A percentile compares a stretch with the other conserved stretches of the same genome.
Conservation (phyloP, 2,113 vertebrate species). For the Saguinus imperator region DNA sequence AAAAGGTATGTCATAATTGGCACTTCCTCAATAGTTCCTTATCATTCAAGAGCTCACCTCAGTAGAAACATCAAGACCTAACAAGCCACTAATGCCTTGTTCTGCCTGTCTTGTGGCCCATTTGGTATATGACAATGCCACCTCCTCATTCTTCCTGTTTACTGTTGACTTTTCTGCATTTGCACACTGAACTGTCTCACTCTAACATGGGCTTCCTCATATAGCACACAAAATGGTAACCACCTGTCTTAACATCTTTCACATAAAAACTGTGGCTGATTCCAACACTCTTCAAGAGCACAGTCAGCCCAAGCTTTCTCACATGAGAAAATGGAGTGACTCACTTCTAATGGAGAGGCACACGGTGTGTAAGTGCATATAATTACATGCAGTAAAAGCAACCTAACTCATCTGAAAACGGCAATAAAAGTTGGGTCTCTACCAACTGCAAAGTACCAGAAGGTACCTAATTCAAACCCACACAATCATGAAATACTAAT, state of each 20-base stretch:
- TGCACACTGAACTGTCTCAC: not conserved
- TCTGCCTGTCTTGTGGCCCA: not conserved
- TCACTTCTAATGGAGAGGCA: not conserved
- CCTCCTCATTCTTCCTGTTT: not conserved
- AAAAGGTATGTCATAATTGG: rapidly evolving
- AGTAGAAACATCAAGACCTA: not conserved
- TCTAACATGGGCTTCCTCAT: not conserved
- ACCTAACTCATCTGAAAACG: not conserved
- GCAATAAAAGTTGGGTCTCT: not conserved
- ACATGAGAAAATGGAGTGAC: not conserved
- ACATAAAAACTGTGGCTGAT: not conserved
- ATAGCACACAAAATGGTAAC: not conserved
- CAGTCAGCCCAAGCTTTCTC: not conserved
- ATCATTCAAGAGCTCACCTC: not conserved
- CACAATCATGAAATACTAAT: not conserved
- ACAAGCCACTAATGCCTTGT: not conserved
- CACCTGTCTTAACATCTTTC: not conserved
- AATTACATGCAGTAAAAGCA: not conserved
- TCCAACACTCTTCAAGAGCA: not conserved
- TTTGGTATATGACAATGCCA: not conserved
- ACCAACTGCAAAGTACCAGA: not conserved
- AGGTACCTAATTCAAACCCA: not conserved
- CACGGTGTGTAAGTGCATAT: rapidly evolving
- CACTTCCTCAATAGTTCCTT: not conserved
- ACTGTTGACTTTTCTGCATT: not conserved